Evolutionary conservation across 1,140 invertebrate genomes (phyloP), one percentile per base, ranked within the genome.

Genomic region (Macrotrachela quadricornifera): DNA sequence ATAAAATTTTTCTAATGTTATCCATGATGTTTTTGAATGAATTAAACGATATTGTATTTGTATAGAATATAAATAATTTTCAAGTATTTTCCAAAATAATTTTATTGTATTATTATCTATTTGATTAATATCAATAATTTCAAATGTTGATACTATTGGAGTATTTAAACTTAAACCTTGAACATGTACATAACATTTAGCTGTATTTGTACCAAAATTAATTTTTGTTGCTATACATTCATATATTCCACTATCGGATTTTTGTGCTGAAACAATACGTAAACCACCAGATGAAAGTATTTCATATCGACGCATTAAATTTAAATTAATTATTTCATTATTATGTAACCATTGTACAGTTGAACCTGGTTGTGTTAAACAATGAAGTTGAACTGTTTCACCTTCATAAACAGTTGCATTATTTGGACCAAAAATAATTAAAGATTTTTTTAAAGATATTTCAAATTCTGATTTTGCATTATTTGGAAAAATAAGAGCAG

Each of bases 341-440:
- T 51, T 54, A 50, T 56, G 51, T 30, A 55, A 48, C 56, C 53
- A 47, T 30, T 42, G 50, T 39, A 55, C 53, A 43, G 45, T 39
- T 30, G 21, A 30, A 30, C 21, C 21, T 4, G 21, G 21, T 17
- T 50, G 40, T 1, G 54, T 50, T 14, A 52, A 46, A 51, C 55
- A 57, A 14, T 46, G 37, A 43, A 51, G 46, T 21, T 45, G 49
- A 1, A 56, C 51, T 13, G 54, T 49, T 30, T 50, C 37, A 30
- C 51, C 52, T 44, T 54, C 47, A 14, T 43, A 48, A 37, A 50
- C 44, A 37, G 50, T 58, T 14, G 44, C 48, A 45, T 58, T 58
- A 21, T 56, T 51, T 1, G 57, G 57, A 1, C 51, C 54, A n/a
- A 58, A 46, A 2, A 49, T 51, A 15, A 58, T 56, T 41, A 41